phyloP scores from a whole-genome alignment of 1,140 invertebrate species.

The Limonius californicus region DNA sequence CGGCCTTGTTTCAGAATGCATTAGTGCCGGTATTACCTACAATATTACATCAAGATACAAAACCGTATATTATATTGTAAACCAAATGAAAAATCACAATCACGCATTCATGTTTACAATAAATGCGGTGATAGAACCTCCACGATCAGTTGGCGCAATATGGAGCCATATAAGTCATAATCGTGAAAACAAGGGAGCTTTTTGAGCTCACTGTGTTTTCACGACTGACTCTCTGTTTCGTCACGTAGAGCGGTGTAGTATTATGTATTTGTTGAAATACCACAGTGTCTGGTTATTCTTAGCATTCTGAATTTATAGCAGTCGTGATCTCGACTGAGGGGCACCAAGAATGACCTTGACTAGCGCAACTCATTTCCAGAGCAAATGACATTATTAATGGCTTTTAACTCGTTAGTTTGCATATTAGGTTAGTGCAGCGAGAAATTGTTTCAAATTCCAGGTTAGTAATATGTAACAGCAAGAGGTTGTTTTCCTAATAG shows the following conservation, averaged over 20 bases:
- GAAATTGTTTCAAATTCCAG: constrained; percentile 4
- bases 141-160: constrained; percentile 13
- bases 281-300: constrained; percentile 19
- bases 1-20: neutral
- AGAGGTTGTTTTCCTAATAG: no score
- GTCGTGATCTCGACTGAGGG: constrained; percentile 14
- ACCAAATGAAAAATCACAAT: constrained; percentile 12
- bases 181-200: constrained; percentile 17
- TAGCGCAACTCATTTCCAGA: constrained; percentile 3
- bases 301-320: constrained; percentile 15
- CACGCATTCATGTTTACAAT: constrained; percentile 17
- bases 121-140: constrained; percentile 5
- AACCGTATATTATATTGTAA: constrained; percentile 8
- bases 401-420: constrained; percentile 3
- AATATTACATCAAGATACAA: constrained; percentile 1
- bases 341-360: constrained; percentile 10
- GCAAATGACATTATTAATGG: constrained; percentile 15
- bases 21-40: neutral
- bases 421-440: neutral
- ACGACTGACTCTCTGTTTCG: constrained; percentile 14
- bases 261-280: constrained; percentile 19
- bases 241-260: constrained; percentile 14
- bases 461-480: no score
- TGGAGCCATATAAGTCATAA: constrained; percentile 18
- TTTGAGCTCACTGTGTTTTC: constrained; percentile 16